Evolutionary conservation across 2,797 vertebrate species (phyloP), one percentile per base, ranked within the genome.

Genomic region (Salarias fasciatus): DNA sequence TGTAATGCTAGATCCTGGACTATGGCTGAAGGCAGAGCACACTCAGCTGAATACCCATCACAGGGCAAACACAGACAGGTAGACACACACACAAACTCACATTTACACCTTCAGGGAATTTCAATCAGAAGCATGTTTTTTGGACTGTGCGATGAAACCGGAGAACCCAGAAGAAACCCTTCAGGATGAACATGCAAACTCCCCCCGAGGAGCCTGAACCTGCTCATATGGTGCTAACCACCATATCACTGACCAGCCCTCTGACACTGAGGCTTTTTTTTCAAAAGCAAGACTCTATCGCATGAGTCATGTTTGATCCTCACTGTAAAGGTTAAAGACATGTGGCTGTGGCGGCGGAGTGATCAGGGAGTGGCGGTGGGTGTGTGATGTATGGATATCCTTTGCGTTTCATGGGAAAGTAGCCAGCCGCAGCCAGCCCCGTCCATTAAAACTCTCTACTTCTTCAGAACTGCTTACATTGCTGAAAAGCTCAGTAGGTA

Each of bases 401-500:
- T 35, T 5, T 53, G 33, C 5, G 11, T 61, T 33, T 72, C 33
- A 57, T 58, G 49, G 31, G 8, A 58, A 53, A 18, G 28, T 46
- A 18, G 5, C 0, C 24, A 11, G 15, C 15, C n/a, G 30, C 12
- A 48, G 36, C 7, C 53, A 60, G 38, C 5, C 53, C 44, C 56
- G 29, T 53, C 31, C 44, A 56, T 62, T 72, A 46, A 76, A 74
- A 72, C 40, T 35, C 38, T 40, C 31, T 46, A 11, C 40, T 24
- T 15, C 15, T 29, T 31, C 11, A 57, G 33, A 75, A 72, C 53
- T 69, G 80, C 82, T 77, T 63, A 54, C 51, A 5, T 14, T 42
- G 69, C 72, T 65, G 58, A 77, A 89, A 77, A 56, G 48, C 76
- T 67, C 72, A 51, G 53, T 49, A 12, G 38, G 63, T 53, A 31